Conservation (phyloP, 2,113 vertebrate genomes). For the Seriola rivoliana region DNA sequence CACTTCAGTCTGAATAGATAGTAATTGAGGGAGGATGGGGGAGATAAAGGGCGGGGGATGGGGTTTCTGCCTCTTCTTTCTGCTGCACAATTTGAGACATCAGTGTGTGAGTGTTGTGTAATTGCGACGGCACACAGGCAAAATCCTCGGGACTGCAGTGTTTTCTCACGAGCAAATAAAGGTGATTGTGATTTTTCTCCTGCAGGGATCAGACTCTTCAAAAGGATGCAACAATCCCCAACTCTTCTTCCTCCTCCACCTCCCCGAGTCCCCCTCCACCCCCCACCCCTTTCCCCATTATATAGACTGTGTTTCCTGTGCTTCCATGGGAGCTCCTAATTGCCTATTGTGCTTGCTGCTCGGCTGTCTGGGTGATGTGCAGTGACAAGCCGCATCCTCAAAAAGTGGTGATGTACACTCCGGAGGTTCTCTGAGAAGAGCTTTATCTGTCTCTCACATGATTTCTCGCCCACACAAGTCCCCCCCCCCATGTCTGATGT, state of each 20-base stretch:
- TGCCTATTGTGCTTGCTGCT: slow-evolving; percentile 64
- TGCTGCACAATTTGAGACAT: slow-evolving; percentile 21
- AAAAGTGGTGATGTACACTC: slow-evolving; percentile 39
- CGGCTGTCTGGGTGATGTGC: slow-evolving; percentile 57
- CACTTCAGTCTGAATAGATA: slow-evolving; percentile 44
- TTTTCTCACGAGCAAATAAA: slow-evolving; percentile 43
- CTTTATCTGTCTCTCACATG: slow-evolving; percentile 47
- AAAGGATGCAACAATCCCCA: slow-evolving; percentile 25
- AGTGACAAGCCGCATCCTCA: slow-evolving; percentile 56
- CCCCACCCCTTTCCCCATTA: background rate
- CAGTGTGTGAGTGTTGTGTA: slow-evolving; percentile 22
- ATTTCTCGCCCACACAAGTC: slow-evolving; percentile 39
- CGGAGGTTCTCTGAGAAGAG: slow-evolving; percentile 38
- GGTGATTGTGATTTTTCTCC: slow-evolving; percentile 36
- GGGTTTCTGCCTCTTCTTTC: background rate
- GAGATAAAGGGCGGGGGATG: too few relatives aligned
- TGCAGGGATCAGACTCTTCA: slow-evolving; percentile 40
- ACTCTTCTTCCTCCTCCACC: background rate
- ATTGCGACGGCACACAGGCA: slow-evolving; percentile 25
- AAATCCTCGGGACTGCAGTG: slow-evolving; percentile 10
- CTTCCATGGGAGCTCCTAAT: slow-evolving; percentile 66
- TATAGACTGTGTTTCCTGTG: slow-evolving; percentile 35
- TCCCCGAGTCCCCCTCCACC: background rate
- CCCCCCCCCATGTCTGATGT: background rate
- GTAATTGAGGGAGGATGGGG: background rate